phyloP scores from a whole-genome alignment of 1,140 invertebrate species.

The Rhagoletis pomonella region DNA sequence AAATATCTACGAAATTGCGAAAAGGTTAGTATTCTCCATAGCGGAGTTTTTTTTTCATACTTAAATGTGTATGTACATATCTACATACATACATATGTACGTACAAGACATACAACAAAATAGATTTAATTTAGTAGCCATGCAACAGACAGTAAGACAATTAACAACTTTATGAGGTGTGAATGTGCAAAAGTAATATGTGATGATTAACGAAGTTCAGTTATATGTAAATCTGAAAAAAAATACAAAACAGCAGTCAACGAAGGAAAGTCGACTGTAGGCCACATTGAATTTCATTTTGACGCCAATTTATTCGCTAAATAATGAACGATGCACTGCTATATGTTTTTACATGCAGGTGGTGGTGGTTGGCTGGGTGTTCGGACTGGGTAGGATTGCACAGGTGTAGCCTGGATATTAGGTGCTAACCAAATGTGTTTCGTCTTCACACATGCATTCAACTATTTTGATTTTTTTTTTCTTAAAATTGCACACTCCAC shows the following conservation, averaged over 20 bases:
- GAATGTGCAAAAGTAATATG: slow-evolving; percentile 12
- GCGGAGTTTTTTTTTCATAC: neutral
- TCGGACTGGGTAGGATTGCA: neutral
- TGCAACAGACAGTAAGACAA: slow-evolving; percentile 3
- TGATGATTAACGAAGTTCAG: neutral
- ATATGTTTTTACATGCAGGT: neutral
- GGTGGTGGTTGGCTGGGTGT: neutral
- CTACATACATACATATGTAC: neutral
- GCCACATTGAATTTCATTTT: neutral
- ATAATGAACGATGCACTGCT: neutral
- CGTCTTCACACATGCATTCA: neutral
- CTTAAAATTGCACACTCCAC: neutral
- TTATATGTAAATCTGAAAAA: neutral
- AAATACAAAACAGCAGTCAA: neutral
- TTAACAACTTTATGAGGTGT: slow-evolving; percentile 42
- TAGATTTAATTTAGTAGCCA: neutral
- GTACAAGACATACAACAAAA: neutral
- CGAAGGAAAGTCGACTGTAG: neutral
- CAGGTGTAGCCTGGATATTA: neutral
- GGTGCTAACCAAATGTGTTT: neutral
- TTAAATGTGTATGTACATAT: neutral
- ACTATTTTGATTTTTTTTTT: neutral
- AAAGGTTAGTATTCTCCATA: neutral
- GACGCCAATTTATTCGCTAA: neutral
- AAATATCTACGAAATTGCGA: no score